Conservation (phyloP, 92 coral and sea anemone species). For the Muricea muricata region DNA sequence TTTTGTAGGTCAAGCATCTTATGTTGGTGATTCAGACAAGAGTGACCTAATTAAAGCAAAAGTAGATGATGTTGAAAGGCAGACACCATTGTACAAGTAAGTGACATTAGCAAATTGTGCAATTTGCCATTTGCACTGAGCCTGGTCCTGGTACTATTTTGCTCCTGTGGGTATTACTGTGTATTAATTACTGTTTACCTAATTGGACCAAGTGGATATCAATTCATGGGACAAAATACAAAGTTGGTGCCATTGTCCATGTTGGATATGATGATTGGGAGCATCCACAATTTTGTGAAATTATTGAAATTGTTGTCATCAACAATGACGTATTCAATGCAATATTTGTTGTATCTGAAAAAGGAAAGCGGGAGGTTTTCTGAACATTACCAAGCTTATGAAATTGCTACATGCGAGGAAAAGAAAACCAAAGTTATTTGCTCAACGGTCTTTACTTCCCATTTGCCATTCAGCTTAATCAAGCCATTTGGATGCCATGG, state of each 20-base stretch:
- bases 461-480: slow-evolving; percentile 61
- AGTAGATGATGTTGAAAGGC: no score
- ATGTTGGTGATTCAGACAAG: no score
- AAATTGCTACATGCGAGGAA: slow-evolving; percentile 54
- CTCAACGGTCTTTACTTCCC: slow-evolving; percentile 59
- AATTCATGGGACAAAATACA: not conserved
- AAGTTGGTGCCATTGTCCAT: slow-evolving; percentile 52
- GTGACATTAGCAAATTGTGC: no score
- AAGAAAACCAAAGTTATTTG: slow-evolving; percentile 43
- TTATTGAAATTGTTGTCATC: slow-evolving; percentile 53
- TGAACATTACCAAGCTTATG: slow-evolving; percentile 70
- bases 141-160: no score
- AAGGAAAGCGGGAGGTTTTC: slow-evolving; percentile 57
- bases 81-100: no score
- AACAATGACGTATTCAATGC: slow-evolving; percentile 49
- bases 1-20: no score
- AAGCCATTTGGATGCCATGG: slow-evolving; percentile 58
- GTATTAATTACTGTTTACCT: no score
- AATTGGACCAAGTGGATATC: not conserved
- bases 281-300: slow-evolving; percentile 67
- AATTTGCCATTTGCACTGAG: no score
- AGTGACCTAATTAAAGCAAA: no score
- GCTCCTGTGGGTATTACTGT: no score
- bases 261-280: slow-evolving; percentile 58
- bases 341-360: slow-evolving; percentile 54